Evolutionary conservation across 1,140 invertebrate species (phyloP), one percentile per base, ranked within the genome.

Genomic region (Lasaia peninsularis): DNA sequence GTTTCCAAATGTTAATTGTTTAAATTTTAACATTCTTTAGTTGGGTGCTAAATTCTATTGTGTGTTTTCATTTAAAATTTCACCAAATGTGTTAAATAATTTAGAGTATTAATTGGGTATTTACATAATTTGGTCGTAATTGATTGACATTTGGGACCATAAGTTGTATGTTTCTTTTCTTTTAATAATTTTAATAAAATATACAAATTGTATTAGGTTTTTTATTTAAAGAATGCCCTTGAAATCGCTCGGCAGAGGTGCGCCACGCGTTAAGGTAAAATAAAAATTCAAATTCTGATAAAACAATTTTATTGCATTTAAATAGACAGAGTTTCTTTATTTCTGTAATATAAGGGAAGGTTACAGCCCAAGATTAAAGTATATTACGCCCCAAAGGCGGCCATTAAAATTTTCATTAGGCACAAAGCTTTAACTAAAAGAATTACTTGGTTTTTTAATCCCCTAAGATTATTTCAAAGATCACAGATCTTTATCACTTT

Each of bases 61-160:
- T 14, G 35, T 14, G 37, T 37, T 50, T 64, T 57, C 11, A 0
- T 54, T 40, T 34, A 6, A 54, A 37, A 54, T 54, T 54, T 18
- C 16, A 40, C 14, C 16, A 16, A 18, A 18, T 16, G 24, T 28
- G 24, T 28, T 28, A 6, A 40, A 40, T 35, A 40, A 2, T 40
- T 40, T 16, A 14, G 14, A 14, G 12, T 37, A 34, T 53, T 18
- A 34, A 18, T 53, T 18, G 10, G 14, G 16, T 35, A 53, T 53
- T 49, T 53, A 50, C 58, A 50, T 60, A 63, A 52, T 60, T 65
- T 67, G 67, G 62, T 72, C 59, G 35, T 56, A 61, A 61, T 65
- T 49, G 51, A n/a, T 63, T 56, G 14, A 31, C 51, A 52, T 59
- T 69, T 69, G 58, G 60, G 60, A 72, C 67, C 64, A 72, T 60